These are phyloP conservation scores for Nansenia antarctica DNA, from an alignment of 2,113 vertebrate genomes.

Conservation along the genomic window DNA sequence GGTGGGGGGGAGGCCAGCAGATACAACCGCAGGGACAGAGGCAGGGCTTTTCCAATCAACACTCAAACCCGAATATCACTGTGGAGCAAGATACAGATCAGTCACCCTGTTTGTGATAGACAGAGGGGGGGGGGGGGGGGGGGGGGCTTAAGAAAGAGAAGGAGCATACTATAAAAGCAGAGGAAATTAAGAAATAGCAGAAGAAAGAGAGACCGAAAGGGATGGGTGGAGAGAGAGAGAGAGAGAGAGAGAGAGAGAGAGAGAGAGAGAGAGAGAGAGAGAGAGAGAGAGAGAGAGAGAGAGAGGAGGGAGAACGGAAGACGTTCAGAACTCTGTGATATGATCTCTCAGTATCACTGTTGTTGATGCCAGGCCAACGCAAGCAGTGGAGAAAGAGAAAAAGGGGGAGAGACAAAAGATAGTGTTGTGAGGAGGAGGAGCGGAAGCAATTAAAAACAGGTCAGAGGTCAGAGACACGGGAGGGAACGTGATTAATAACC, in stretches of 20 bases:
- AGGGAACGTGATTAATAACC: constrained; percentile 46
- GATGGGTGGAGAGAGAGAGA: background rate
- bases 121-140: background rate
- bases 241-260: constrained; percentile 4
- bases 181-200: too few species aligned
- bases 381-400: constrained; percentile 3
- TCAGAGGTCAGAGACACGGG: constrained; percentile 38
- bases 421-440: constrained; percentile 27
- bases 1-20: too few species aligned
- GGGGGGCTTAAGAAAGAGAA: background rate
- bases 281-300: background rate
- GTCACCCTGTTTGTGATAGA: background rate
- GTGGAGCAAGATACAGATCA: background rate
- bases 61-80: background rate
- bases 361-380: constrained; percentile 5
- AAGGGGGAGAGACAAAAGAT: constrained; percentile 26
- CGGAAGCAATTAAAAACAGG: constrained; percentile 62
- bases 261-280: background rate
- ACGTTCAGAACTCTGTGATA: background rate
- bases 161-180: too few species aligned
- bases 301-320: background rate
- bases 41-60: constrained; percentile 6
- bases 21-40: background rate
- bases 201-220: too few species aligned
- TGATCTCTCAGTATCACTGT: background rate